Conservation (phyloP, 2,797 vertebrate species). For the Melanotaenia nigrans region DNA sequence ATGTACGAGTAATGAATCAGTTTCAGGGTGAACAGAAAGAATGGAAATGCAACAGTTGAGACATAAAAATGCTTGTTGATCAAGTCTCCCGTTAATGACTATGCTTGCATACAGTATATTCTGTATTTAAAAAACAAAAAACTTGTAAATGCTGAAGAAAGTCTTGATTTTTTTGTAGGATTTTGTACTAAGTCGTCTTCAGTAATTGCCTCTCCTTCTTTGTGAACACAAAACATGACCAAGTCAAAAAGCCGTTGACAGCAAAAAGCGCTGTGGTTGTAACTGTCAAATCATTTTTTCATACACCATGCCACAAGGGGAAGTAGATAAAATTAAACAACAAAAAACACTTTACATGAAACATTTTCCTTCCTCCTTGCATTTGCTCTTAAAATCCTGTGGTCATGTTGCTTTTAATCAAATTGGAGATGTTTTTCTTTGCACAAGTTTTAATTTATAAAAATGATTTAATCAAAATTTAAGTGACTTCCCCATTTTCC, state of each 20-base stretch:
- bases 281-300: slow-evolving; percentile 11
- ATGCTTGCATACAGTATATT: slow-evolving; percentile 51
- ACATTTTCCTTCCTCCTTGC: slow-evolving; percentile 39
- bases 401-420: slow-evolving; percentile 13
- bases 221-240: slow-evolving; percentile 6
- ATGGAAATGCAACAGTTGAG: slow-evolving; percentile 26
- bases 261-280: not conserved
- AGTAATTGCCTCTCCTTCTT: slow-evolving; percentile 6
- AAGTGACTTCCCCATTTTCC: slow-evolving; percentile 47
- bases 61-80: slow-evolving; percentile 48
- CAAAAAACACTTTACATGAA: slow-evolving; percentile 15
- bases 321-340: slow-evolving; percentile 15
- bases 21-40: slow-evolving; percentile 31
- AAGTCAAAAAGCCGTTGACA: not conserved
- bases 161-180: slow-evolving; percentile 70
- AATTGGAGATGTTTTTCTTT: slow-evolving; percentile 14
- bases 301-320: slow-evolving; percentile 3
- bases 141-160: slow-evolving; percentile 56
- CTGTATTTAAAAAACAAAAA: slow-evolving; percentile 61
- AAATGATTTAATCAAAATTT: slow-evolving; percentile 22
- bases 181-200: slow-evolving; percentile 75
- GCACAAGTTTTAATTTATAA: slow-evolving; percentile 13
- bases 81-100: slow-evolving; percentile 47
- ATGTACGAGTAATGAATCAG: slow-evolving; percentile 37
- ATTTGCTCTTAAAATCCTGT: slow-evolving; percentile 22